Percentiles rank a stretch among this genome's conserved stretches.
These are phyloP conservation scores for Bolinopsis microptera DNA, from an alignment of 37 sponge, comb jelly and placozoan species.

Conservation along the genomic window DNA sequence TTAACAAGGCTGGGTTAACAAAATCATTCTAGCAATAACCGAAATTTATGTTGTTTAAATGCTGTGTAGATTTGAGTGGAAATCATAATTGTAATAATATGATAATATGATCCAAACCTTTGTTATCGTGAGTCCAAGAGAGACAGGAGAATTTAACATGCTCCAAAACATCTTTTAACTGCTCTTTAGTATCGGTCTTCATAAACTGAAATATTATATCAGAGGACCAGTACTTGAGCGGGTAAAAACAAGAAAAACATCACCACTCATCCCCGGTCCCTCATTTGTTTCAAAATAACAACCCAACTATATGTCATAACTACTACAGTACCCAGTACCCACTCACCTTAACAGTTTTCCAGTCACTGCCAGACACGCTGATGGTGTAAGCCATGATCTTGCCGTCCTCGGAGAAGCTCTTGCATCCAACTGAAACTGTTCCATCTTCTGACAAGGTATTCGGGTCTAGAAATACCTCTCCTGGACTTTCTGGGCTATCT, in stretches of 20 bases:
- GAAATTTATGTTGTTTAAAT: too few relatives aligned
- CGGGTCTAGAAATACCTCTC: conserved; percentile 87
- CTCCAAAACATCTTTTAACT: conserved; percentile 72
- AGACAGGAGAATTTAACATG: conserved; percentile 87
- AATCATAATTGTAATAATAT: too few relatives aligned
- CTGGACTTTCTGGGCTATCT: conserved; percentile 69
- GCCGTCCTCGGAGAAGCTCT: conserved; percentile 88
- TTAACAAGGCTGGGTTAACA: too few relatives aligned
- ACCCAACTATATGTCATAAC: too few relatives aligned
- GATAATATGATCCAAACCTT: conserved; percentile 73
- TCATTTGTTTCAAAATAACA: too few relatives aligned
- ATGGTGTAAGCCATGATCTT: conserved; percentile 82
- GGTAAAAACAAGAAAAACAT: too few relatives aligned
- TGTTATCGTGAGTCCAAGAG: conserved; percentile 97
- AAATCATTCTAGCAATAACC: too few relatives aligned
- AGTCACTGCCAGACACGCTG: conserved; percentile 93
- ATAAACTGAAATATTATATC: conserved; percentile 76
- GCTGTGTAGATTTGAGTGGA: too few relatives aligned
- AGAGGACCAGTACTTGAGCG: too few relatives aligned
- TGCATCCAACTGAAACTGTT: conserved; percentile 77
- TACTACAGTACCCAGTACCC: neutral
- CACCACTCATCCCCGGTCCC: too few relatives aligned
- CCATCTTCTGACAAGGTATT: conserved; percentile 92
- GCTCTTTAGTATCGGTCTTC: conserved; percentile 69
- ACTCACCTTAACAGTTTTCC: conserved; percentile 84